Percentiles rank a stretch among this genome's conserved stretches.
These are phyloP conservation scores for Ctenochaetus hawaiiensis DNA, from an alignment of 2,797 vertebrate genomes.

Conservation along the genomic window DNA sequence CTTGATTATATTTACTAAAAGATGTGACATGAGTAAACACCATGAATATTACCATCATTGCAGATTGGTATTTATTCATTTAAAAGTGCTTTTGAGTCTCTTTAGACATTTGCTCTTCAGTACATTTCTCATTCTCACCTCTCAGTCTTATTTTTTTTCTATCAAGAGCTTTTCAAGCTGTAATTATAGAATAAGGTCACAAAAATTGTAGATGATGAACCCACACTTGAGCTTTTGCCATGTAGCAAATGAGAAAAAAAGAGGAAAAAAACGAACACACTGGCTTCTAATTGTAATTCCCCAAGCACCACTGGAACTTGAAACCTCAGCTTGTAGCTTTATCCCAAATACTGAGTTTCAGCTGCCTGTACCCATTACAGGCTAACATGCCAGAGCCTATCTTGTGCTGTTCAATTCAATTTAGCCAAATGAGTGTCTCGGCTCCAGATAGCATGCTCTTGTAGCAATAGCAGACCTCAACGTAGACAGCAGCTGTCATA, in stretches of 20 bases:
- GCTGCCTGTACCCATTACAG: slow-evolving; percentile 73
- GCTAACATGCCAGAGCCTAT: slow-evolving; percentile 70
- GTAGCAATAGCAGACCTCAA: slow-evolving; percentile 51
- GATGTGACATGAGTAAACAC: background rate
- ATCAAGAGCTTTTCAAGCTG: slow-evolving; percentile 28
- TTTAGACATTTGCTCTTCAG: slow-evolving; percentile 6
- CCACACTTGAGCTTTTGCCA: background rate
- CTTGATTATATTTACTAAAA: background rate
- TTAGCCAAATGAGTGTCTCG: slow-evolving; percentile 65
- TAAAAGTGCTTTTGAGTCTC: background rate
- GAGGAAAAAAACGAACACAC: background rate
- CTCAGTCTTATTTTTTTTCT: slow-evolving; percentile 4
- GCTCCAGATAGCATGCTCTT: slow-evolving; percentile 54
- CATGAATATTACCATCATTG: background rate
- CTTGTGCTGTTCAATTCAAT: slow-evolving; percentile 68
- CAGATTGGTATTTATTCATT: background rate
- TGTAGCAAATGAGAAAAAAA: background rate
- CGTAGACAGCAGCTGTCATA: slow-evolving; percentile 73
- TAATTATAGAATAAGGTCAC: slow-evolving; percentile 38
- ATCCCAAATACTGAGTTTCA: slow-evolving; percentile 66
- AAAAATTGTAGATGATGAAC: slow-evolving; percentile 19
- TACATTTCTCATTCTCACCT: slow-evolving; percentile 5
- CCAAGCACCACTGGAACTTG: slow-evolving; percentile 38
- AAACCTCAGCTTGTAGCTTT: slow-evolving; percentile 55
- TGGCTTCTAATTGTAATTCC: slow-evolving; percentile 61